Base-by-base conservation (phyloP, 2,888 invertebrate genomes). In the Galerucella pusilla region DNA sequence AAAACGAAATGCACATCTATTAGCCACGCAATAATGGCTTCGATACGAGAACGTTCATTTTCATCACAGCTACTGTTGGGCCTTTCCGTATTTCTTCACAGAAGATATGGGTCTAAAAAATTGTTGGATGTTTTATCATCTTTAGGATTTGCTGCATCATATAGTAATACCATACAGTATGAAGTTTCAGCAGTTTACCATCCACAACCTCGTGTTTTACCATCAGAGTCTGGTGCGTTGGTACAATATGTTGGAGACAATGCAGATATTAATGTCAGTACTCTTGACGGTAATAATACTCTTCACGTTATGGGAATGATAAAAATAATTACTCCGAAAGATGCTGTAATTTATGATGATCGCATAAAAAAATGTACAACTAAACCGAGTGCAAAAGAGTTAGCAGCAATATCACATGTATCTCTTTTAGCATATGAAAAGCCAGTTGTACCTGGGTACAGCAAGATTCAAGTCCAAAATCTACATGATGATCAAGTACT, bases 71-170 rank as follows among this genome's bases (percentile, higher is more conserved):
- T 85, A 80, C 82, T 80, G 75, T 78, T 83, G 66, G 77, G 77
- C 73, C 81, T 85, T 79, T 80, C 82, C 67, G 83, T 82, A 80
- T 85, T 84, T 81, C 80, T 84, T 80, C 80, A 84, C 74, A 80
- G 64, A 80, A 81, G 81, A 82, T 85, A 81, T 82, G 85, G 78
- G n/a, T 84, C 84, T 57, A 85, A 83, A 82, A 80, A 77, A 80
- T 70, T 85, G 69, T 78, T 84, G 72, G 81, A 83, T 81, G 73
- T 84, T 82, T 83, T 84, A 76, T 85, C 83, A 61, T 75, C 68
- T 77, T 85, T 85, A 49, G 83, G 85, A 80, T 84, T 85, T 79
- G 77, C 78, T 71, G 85, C 85, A 78, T 80, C 85, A 45, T 86
- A 85, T 83, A 83, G 67, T 74, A 66, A 78, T 75, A 77, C 78